Evolutionary conservation across 92 coral and sea anemone species (phyloP).

Genomic region (Zoanthus sansibaricus): DNA sequence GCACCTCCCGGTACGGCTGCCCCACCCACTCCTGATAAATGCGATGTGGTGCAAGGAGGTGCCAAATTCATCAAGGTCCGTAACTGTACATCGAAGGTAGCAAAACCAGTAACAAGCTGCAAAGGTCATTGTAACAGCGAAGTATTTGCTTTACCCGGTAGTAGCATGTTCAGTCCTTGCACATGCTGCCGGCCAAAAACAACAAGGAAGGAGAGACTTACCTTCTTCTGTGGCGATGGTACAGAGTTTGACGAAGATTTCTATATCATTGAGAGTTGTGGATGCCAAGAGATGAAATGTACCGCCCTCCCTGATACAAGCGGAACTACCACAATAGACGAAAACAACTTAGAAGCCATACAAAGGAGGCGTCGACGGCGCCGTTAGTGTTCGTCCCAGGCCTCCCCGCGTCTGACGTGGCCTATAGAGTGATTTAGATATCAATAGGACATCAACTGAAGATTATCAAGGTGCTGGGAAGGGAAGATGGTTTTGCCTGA

Average conservation of each 20-base stretch:
- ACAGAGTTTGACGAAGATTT: conserved; percentile 51
- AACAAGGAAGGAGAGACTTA: not conserved
- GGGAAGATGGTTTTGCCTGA: conserved; percentile 32
- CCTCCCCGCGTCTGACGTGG: not conserved
- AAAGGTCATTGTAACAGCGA: conserved; percentile 62
- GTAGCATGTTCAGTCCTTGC: conserved; percentile 53
- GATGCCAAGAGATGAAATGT: conserved; percentile 59
- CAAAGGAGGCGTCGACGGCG: conserved; percentile 41
- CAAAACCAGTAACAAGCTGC: conserved; percentile 49
- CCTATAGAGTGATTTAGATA: conserved; percentile 5
- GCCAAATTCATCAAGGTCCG: conserved; percentile 15
- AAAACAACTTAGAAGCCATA: conserved; percentile 49
- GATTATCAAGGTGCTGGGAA: conserved; percentile 36
- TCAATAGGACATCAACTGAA: conserved; percentile 31
- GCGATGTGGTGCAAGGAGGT: conserved; percentile 10
- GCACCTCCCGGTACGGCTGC: not conserved
- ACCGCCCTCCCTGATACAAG: conserved; percentile 58
- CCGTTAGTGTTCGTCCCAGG: conserved; percentile 38
- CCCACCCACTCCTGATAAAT: conserved; percentile 28
- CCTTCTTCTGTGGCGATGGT: conserved; percentile 48
- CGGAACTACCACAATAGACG: conserved; percentile 45
- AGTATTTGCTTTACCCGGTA: conserved; percentile 62
- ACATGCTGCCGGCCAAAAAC: conserved; percentile 64
- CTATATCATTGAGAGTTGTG: conserved; percentile 64
- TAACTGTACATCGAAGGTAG: conserved; percentile 66